These are phyloP conservation scores for Charanyca ferruginea DNA, from an alignment of 2,888 invertebrate genomes.

Conservation along the genomic window DNA sequence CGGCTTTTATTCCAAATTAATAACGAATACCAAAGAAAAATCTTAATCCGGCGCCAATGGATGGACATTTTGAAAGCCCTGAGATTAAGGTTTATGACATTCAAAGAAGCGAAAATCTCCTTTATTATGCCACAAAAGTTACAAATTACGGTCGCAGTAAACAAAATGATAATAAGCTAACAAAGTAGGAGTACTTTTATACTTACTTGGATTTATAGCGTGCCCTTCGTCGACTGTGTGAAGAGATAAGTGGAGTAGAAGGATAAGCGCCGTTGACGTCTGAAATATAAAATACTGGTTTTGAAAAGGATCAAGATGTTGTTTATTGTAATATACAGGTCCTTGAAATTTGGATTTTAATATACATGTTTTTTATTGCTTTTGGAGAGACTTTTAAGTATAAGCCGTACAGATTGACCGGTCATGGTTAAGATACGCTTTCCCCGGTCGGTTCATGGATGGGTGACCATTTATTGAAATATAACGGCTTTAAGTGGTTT, in stretches of 20 bases:
- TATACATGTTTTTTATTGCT: neutral
- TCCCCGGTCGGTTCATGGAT: too few relatives aligned
- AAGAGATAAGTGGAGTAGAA: slow-evolving; percentile 87
- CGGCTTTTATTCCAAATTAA: slow-evolving; percentile 25
- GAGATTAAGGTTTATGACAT: slow-evolving; percentile 55
- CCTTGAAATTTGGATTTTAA: neutral
- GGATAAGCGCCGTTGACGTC: slow-evolving; percentile 84
- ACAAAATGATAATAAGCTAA: slow-evolving; percentile 67
- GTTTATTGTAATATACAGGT: neutral
- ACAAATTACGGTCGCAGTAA: slow-evolving; percentile 67
- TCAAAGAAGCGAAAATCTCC: slow-evolving; percentile 58
- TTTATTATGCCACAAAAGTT: slow-evolving; percentile 65
- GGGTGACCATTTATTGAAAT: too few relatives aligned
- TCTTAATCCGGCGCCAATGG: slow-evolving; percentile 34
- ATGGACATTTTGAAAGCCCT: slow-evolving; percentile 36
- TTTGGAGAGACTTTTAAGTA: too few relatives aligned
- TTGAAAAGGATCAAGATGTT: slow-evolving; percentile 48
- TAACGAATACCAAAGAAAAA: slow-evolving; percentile 46
- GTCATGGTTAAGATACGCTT: too few relatives aligned
- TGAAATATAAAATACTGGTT: slow-evolving; percentile 74
- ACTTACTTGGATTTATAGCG: slow-evolving; percentile 88
- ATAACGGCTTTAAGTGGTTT: too few relatives aligned
- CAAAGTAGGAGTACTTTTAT: slow-evolving; percentile 67
- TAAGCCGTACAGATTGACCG: too few relatives aligned
- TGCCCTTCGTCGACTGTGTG: slow-evolving; percentile 88